phyloP scores from a whole-genome alignment of 2,888 invertebrate genomes.

The Eristalis arbustorum region DNA sequence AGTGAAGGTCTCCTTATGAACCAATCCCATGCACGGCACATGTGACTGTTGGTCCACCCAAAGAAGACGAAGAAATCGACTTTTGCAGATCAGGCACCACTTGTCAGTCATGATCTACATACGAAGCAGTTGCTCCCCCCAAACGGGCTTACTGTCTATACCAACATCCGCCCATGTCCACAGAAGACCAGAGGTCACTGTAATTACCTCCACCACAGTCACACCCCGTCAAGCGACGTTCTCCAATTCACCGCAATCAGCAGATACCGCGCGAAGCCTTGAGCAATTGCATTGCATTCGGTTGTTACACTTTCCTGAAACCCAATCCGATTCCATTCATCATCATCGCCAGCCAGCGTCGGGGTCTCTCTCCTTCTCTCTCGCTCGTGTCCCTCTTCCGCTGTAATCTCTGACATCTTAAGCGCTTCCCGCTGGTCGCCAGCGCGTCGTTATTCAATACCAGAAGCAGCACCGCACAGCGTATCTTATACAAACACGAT shows the following conservation, averaged over 20 bases:
- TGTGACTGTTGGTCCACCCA: not conserved
- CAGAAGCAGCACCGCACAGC: conserved; percentile 53
- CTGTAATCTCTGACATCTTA: conserved; percentile 65
- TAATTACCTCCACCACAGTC: not conserved
- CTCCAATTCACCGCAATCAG: not conserved
- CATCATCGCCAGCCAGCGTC: conserved; percentile 53
- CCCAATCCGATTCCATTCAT: conserved; percentile 64
- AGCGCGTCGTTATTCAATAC: conserved; percentile 57
- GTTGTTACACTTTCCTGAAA: conserved; percentile 51
- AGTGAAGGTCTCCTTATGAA: no score
- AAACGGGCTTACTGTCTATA: no score
- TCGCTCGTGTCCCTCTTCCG: not conserved
- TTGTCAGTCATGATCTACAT: no score
- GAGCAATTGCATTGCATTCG: conserved; percentile 28
- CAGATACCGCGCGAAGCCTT: conserved; percentile 8
- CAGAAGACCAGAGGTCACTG: no score
- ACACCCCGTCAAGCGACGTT: not conserved
- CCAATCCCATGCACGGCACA: no score
- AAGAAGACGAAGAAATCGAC: not conserved
- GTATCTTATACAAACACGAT: conserved; percentile 54
- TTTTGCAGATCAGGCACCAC: not conserved
- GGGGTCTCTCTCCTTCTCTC: not conserved
- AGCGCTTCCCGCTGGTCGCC: conserved; percentile 50
- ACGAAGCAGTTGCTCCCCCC: no score
- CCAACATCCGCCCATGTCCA: no score